Evolutionary conservation across 2,888 invertebrate genomes (phyloP).

Genomic region (Dyspetes luteomarginatus): DNA sequence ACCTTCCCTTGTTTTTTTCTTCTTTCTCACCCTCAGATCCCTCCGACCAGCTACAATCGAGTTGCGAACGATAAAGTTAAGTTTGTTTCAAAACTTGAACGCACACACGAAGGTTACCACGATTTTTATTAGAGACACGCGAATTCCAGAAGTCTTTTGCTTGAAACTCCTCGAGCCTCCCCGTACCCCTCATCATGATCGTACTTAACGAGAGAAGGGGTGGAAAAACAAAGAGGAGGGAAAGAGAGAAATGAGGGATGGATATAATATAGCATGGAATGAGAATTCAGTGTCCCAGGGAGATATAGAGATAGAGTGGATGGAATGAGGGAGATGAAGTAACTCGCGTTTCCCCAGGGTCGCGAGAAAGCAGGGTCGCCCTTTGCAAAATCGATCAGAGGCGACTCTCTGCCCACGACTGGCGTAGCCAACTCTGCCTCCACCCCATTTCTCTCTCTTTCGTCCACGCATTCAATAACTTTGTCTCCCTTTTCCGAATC

Average conservation of each 20-base stretch:
- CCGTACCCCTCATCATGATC: neutral
- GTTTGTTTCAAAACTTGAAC: slow-evolving; percentile 79
- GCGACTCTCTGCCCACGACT: slow-evolving; percentile 44
- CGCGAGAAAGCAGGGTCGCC: slow-evolving; percentile 54
- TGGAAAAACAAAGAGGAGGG: slow-evolving; percentile 45
- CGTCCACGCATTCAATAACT: slow-evolving; percentile 47
- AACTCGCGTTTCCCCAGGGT: slow-evolving; percentile 46
- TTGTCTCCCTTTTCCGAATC: slow-evolving; percentile 22
- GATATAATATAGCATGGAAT: slow-evolving; percentile 22
- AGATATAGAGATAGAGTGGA: neutral
- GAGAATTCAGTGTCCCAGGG: slow-evolving; percentile 3
- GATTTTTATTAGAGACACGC: slow-evolving; percentile 77
- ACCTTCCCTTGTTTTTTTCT: slow-evolving; percentile 34
- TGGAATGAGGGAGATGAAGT: slow-evolving; percentile 39
- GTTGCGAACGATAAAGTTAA: slow-evolving; percentile 79
- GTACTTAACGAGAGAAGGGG: slow-evolving; percentile 23
- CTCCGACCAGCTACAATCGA: slow-evolving; percentile 68
- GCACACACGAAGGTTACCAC: slow-evolving; percentile 69
- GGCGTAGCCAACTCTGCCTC: slow-evolving; percentile 31
- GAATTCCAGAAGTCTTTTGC: slow-evolving; percentile 71
- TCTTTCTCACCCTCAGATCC: slow-evolving; percentile 60
- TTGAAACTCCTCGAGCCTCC: neutral
- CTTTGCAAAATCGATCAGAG: slow-evolving; percentile 65
- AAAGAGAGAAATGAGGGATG: slow-evolving; percentile 18
- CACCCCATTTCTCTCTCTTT: slow-evolving; percentile 6